phyloP scores from a whole-genome alignment of 2,113 vertebrate genomes.

The Antechinus stuartii region DNA sequence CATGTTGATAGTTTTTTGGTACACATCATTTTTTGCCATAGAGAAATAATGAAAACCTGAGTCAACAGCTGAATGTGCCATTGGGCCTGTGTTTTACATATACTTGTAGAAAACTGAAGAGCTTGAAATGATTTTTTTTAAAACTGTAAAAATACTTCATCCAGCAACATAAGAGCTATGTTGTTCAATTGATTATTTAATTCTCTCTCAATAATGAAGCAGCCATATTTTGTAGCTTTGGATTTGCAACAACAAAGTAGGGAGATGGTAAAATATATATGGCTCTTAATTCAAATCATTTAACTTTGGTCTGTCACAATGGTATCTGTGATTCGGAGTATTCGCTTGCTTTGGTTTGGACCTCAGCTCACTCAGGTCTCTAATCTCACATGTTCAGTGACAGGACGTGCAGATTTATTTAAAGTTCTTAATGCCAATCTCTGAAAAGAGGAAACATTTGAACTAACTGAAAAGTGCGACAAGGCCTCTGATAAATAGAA shows the following conservation, averaged over 20 bases:
- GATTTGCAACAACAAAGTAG: slow-evolving; percentile 56
- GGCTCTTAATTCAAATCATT: slow-evolving; percentile 51
- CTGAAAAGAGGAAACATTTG: slow-evolving; percentile 53
- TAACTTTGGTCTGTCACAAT: slow-evolving; percentile 49
- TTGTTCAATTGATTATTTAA: slow-evolving; percentile 52
- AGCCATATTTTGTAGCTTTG: slow-evolving; percentile 10
- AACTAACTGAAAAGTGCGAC: slow-evolving; percentile 63
- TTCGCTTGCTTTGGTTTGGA: neutral
- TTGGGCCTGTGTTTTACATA: slow-evolving; percentile 39
- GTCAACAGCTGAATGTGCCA: slow-evolving; percentile 60
- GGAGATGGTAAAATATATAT: slow-evolving; percentile 42
- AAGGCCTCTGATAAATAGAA: slow-evolving; percentile 44
- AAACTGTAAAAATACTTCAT: slow-evolving; percentile 24
- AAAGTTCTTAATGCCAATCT: slow-evolving; percentile 76
- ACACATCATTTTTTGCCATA: slow-evolving; percentile 52
- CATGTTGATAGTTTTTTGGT: slow-evolving; percentile 74
- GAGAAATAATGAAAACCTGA: slow-evolving; percentile 53
- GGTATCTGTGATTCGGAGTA: slow-evolving; percentile 22
- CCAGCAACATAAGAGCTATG: slow-evolving; percentile 36
- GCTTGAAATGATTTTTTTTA: slow-evolving; percentile 8
- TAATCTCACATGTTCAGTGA: slow-evolving; percentile 55
- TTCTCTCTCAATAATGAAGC: slow-evolving; percentile 7
- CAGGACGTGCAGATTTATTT: slow-evolving; percentile 61
- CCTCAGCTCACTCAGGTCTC: slow-evolving; percentile 60
- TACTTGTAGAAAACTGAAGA: slow-evolving; percentile 24